phyloP scores from a whole-genome alignment of 2,797 vertebrate species.

The Pseudomugil tenellus region DNA sequence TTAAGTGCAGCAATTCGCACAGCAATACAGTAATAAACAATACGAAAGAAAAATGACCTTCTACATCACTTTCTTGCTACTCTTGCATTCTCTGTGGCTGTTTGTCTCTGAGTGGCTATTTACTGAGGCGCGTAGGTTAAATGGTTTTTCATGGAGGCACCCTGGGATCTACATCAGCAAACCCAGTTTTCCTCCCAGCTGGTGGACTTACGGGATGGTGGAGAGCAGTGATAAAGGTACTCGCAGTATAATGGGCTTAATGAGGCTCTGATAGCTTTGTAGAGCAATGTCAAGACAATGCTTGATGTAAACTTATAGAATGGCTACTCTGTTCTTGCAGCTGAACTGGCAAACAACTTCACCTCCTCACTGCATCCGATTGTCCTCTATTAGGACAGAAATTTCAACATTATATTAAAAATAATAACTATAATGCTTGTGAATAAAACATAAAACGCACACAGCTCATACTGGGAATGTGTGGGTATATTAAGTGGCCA shows the following conservation, averaged over 20 bases:
- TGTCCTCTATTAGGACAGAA: conserved; percentile 6
- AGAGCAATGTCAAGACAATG: conserved; percentile 33
- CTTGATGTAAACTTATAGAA: conserved; percentile 11
- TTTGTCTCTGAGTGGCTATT: conserved; percentile 63
- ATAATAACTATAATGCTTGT: background rate
- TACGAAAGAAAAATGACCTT: conserved; percentile 56
- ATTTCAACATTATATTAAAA: conserved; percentile 4
- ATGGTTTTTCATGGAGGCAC: conserved; percentile 77
- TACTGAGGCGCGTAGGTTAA: conserved; percentile 75
- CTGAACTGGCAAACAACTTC: conserved; percentile 7
- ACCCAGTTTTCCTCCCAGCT: conserved; percentile 48
- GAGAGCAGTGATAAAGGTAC: conserved; percentile 30
- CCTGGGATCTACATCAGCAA: conserved; percentile 81
- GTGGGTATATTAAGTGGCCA: conserved; percentile 24
- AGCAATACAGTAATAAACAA: conserved; percentile 35
- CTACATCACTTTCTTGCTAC: conserved; percentile 54
- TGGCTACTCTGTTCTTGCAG: conserved; percentile 16
- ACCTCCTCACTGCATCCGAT: conserved; percentile 12
- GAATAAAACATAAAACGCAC: background rate
- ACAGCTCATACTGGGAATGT: conserved; percentile 6
- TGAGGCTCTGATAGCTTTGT: conserved; percentile 38
- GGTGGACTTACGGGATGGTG: conserved; percentile 31
- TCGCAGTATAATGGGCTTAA: conserved; percentile 47
- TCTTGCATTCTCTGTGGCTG: conserved; percentile 57
- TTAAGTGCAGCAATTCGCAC: conserved; percentile 28